These are phyloP conservation scores for Bombus impatiens DNA, from an alignment of 1,140 invertebrate genomes.

Conservation along the genomic window DNA sequence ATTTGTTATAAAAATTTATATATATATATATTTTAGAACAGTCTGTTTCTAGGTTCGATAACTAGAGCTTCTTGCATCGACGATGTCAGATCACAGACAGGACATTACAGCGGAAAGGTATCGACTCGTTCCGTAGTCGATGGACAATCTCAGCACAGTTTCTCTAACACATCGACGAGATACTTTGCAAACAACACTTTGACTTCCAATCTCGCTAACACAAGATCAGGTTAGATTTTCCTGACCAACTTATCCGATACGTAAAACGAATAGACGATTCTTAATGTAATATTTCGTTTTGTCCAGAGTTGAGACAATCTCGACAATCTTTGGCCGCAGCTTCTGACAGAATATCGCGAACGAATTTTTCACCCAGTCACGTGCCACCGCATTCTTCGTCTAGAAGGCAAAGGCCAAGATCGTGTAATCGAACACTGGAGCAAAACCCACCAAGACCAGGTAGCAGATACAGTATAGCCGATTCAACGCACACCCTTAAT, in stretches of 20 bases:
- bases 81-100: slow-evolving; percentile 85
- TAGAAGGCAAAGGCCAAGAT: slow-evolving; percentile 86
- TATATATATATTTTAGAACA: not conserved
- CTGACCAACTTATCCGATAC: no score
- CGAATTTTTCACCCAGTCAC: slow-evolving; percentile 83
- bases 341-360: slow-evolving; percentile 89
- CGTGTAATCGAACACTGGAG: slow-evolving; percentile 80
- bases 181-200: slow-evolving; percentile 88
- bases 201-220: slow-evolving; percentile 89
- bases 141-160: slow-evolving; percentile 93
- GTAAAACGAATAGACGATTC: not conserved
- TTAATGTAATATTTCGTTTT: not conserved
- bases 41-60: slow-evolving; percentile 81
- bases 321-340: slow-evolving; percentile 90
- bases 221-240: slow-evolving; percentile 86
- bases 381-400: slow-evolving; percentile 84
- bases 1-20: not conserved
- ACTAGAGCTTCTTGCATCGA: slow-evolving; percentile 85
- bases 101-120: slow-evolving; percentile 81
- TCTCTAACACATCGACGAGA: slow-evolving; percentile 89
- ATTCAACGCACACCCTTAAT: slow-evolving; percentile 90
- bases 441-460: slow-evolving; percentile 83
- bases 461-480: slow-evolving; percentile 87
- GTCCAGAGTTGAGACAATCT: slow-evolving; percentile 90
- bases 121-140: slow-evolving; percentile 87